A percentile compares a stretch with the other conserved stretches of the same genome.
phyloP scores from a whole-genome alignment of 1,140 invertebrate genomes.

The Andricus grossulariae region DNA sequence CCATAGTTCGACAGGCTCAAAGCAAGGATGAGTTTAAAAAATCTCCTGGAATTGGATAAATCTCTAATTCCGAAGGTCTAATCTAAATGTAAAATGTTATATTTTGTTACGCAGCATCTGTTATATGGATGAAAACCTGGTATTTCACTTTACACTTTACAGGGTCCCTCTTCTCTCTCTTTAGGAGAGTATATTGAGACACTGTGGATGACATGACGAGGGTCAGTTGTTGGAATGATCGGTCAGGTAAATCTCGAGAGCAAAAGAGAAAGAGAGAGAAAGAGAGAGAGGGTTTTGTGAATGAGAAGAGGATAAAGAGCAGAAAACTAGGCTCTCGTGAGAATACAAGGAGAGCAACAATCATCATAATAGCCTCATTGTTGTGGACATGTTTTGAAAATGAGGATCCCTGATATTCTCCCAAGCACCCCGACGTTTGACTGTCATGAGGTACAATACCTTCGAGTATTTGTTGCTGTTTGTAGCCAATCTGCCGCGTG shows the following conservation, averaged over 20 bases:
- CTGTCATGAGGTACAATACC: constrained; percentile 66
- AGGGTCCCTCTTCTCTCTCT: constrained; percentile 29
- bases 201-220: constrained; percentile 71
- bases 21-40: too few relatives aligned
- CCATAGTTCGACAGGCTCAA: too few relatives aligned
- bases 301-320: neutral
- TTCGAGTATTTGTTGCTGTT: constrained; percentile 75
- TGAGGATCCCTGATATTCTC: constrained; percentile 55
- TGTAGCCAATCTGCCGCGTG: constrained; percentile 66
- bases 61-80: too few relatives aligned
- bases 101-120: too few relatives aligned
- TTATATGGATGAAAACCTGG: too few relatives aligned
- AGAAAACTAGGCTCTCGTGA: constrained; percentile 12
- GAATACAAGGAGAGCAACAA: constrained; percentile 58
- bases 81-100: too few relatives aligned
- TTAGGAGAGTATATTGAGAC: constrained; percentile 65
- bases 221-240: constrained; percentile 67
- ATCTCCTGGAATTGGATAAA: too few relatives aligned
- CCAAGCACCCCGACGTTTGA: constrained; percentile 44
- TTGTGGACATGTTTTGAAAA: constrained; percentile 76
- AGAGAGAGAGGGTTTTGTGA: constrained; percentile 30
- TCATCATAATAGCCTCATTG: constrained; percentile 74
- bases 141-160: too few relatives aligned
- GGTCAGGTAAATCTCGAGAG: constrained; percentile 58
- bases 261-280: constrained; percentile 18